phyloP scores from a whole-genome alignment of 2,888 invertebrate species.

The Pardosa pseudoannulata region DNA sequence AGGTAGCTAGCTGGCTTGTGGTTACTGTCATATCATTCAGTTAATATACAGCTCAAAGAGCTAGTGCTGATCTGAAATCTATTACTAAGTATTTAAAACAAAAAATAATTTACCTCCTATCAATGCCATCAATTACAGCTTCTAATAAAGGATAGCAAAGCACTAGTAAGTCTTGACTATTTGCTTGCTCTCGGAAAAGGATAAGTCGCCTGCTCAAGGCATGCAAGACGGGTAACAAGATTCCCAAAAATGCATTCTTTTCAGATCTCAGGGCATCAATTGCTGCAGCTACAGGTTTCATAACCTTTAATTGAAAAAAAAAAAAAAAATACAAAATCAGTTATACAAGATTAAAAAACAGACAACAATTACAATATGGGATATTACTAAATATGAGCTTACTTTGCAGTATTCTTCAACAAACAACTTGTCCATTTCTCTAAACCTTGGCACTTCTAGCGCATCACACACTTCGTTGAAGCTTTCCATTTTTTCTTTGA shows the following conservation, averaged over 20 bases:
- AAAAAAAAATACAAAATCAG: too few relatives aligned
- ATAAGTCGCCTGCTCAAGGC: not conserved
- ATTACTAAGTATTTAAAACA: too few relatives aligned
- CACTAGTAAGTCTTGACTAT: not conserved
- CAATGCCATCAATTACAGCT: slow-evolving; percentile 12
- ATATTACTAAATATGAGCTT: too few relatives aligned
- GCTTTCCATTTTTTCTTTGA: not conserved
- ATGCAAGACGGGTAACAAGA: not conserved
- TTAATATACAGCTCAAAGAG: too few relatives aligned
- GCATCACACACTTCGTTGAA: not conserved
- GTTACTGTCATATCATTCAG: too few relatives aligned
- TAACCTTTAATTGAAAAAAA: not conserved
- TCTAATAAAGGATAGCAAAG: slow-evolving; percentile 5
- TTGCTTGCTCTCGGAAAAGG: slow-evolving; percentile 14
- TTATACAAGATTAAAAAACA: too few relatives aligned
- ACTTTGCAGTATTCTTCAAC: slow-evolving; percentile 12
- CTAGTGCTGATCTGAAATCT: too few relatives aligned
- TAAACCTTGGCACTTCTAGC: not conserved
- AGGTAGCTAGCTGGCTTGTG: too few relatives aligned
- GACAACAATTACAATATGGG: too few relatives aligned
- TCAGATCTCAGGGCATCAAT: not conserved
- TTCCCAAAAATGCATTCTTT: slow-evolving; percentile 4
- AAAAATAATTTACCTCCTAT: not conserved
- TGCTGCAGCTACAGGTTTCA: slow-evolving; percentile 14
- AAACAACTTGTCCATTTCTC: slow-evolving; percentile 16